Evolutionary conservation across 2,888 invertebrate species (phyloP).

Genomic region (Penaeus monodon): DNA sequence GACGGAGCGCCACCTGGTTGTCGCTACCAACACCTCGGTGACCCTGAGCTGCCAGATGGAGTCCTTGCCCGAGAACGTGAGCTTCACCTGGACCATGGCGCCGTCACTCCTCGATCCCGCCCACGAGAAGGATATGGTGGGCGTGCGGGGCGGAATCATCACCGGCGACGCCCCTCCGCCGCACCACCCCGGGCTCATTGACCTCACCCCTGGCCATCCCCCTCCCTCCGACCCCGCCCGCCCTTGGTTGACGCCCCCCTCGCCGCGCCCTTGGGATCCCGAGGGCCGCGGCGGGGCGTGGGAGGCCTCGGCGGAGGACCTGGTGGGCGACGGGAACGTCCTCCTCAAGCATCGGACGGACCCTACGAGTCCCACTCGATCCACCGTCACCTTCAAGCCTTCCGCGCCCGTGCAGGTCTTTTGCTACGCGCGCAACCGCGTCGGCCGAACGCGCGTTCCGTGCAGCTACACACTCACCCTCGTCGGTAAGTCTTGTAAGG

Average conservation of each 20-base stretch:
- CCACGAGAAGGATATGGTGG: constrained; percentile 6
- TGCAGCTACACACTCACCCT: constrained; percentile 33
- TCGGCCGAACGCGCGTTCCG: constrained; percentile 40
- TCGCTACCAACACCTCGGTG: constrained; percentile 50
- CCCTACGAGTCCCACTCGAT: constrained; percentile 17
- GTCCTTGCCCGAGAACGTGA: constrained; percentile 38
- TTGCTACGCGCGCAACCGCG: constrained; percentile 45
- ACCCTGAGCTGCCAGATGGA: constrained; percentile 53
- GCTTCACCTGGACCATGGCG: constrained; percentile 42
- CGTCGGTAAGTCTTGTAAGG: constrained; percentile 23
- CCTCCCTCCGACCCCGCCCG: neutral
- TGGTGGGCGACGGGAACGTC: no score
- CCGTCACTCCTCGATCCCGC: constrained; percentile 29
- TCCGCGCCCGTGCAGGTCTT: constrained; percentile 43
- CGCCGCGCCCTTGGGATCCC: neutral
- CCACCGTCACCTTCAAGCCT: constrained; percentile 30
- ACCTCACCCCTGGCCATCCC: constrained; percentile 41
- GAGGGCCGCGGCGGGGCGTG: neutral
- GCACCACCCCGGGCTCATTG: constrained; percentile 41
- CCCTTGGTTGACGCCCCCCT: neutral
- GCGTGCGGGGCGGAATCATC: constrained; percentile 51
- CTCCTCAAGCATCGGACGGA: constrained; percentile 9
- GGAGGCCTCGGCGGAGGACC: neutral
- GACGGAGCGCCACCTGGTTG: constrained; percentile 34
- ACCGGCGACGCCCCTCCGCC: constrained; percentile 51